Percentiles rank a stretch among this genome's conserved stretches.
Evolutionary conservation across 2,113 vertebrate species (phyloP).

Genomic region (Brachirus orientalis): DNA sequence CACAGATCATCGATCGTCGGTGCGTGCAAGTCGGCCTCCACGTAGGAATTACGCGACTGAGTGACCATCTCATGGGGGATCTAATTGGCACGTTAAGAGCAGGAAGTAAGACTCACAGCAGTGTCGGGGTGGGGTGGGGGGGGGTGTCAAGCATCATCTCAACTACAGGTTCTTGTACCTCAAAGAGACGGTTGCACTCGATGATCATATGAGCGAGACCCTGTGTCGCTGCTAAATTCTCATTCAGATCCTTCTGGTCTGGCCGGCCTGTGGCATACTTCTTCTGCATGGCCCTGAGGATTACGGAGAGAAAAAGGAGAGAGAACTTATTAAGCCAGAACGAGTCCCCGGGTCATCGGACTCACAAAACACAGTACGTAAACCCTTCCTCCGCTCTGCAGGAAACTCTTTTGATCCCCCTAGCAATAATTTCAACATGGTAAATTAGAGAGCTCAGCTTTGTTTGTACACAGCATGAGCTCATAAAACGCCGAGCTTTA

Average conservation of each 20-base stretch:
- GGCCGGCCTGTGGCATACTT: conserved; percentile 96
- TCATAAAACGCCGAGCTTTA: conserved; percentile 61
- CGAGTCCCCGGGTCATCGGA: conserved; percentile 36
- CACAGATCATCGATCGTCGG: conserved; percentile 90
- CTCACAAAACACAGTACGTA: conserved; percentile 37
- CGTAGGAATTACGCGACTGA: conserved; percentile 91
- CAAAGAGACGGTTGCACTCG: conserved; percentile 94
- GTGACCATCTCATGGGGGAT: conserved; percentile 93
- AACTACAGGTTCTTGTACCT: conserved; percentile 84
- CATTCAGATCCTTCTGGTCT: conserved; percentile 97
- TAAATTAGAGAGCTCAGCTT: conserved; percentile 67
- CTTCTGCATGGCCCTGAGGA: conserved; percentile 94
- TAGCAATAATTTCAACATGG: conserved; percentile 52
- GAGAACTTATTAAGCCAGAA: conserved; percentile 45
- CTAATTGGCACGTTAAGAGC: conserved; percentile 69
- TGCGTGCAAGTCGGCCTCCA: conserved; percentile 90
- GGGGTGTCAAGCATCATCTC: no score
- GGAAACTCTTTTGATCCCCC: conserved; percentile 60
- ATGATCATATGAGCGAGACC: conserved; percentile 97
- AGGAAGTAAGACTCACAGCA: conserved; percentile 22
- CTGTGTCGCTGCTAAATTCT: conserved; percentile 95
- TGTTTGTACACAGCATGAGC: conserved; percentile 73
- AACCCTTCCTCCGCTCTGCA: conserved; percentile 50
- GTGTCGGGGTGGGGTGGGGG: background rate
- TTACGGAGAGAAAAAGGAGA: conserved; percentile 61